Conservation (phyloP, 2,888 invertebrate genomes). For the Epicampocera succincta region DNA sequence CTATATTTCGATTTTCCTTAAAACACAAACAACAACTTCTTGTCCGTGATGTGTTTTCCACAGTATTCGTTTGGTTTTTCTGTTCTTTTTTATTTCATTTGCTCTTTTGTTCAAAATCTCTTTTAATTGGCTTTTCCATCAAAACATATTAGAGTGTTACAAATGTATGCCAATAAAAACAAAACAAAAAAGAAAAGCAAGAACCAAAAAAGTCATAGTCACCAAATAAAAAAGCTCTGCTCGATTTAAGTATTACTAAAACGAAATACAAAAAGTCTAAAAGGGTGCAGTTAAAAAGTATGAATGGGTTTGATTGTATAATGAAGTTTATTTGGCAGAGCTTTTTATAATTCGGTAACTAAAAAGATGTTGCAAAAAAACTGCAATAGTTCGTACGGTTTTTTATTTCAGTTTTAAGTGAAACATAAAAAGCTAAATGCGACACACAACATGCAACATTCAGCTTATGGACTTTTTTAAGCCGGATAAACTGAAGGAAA, state of each 20-base stretch:
- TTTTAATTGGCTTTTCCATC: conserved; percentile 69
- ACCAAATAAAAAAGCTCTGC: conserved; percentile 6
- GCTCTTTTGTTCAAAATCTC: conserved; percentile 56
- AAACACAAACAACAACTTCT: conserved; percentile 13
- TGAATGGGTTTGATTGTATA: conserved; percentile 46
- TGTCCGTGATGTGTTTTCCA: conserved; percentile 54
- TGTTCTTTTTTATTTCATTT: neutral
- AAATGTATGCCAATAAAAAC: conserved; percentile 53
- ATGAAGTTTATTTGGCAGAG: conserved; percentile 64
- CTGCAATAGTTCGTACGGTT: conserved; percentile 19
- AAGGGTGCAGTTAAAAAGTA: conserved; percentile 21
- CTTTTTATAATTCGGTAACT: conserved; percentile 16
- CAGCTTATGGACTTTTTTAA: conserved; percentile 42
- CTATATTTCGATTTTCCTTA: neutral
- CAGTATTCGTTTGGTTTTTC: conserved; percentile 27
- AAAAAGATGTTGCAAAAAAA: conserved; percentile 25
- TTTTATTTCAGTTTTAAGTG: neutral
- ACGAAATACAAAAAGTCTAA: neutral
- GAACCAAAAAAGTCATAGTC: neutral
- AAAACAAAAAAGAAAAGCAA: too few species aligned
- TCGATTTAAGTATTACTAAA: conserved; percentile 16
- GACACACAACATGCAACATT: conserved; percentile 28
- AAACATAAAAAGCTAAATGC: conserved; percentile 10
- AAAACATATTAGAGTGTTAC: conserved; percentile 66
- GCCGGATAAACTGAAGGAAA: conserved; percentile 51